Percentiles rank a stretch among this genome's conserved stretches.
phyloP scores from a whole-genome alignment of 2,888 invertebrate genomes.

The Cacoxenus indagator region DNA sequence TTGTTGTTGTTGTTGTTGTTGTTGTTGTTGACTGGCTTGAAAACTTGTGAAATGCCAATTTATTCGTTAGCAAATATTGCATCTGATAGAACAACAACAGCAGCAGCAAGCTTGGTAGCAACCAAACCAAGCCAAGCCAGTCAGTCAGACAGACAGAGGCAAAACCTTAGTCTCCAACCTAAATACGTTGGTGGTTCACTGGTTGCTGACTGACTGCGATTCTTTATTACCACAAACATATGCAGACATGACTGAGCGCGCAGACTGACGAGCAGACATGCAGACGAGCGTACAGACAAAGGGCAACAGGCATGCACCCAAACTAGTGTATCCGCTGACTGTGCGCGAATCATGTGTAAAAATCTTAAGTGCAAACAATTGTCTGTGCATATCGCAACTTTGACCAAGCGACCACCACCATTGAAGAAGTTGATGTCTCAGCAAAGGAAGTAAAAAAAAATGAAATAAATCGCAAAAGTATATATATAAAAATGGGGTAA shows the following conservation, averaged over 20 bases:
- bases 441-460: not conserved
- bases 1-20: not conserved
- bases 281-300: not conserved
- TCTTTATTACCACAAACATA: constrained; percentile 44
- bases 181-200: constrained; percentile 17
- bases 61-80: constrained; percentile 64
- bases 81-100: constrained; percentile 57
- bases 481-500: not conserved
- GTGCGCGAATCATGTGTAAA: constrained; percentile 70
- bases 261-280: not conserved
- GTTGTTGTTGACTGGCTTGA: not conserved
- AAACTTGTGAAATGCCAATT: constrained; percentile 64
- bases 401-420: constrained; percentile 66
- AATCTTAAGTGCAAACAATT: constrained; percentile 72
- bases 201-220: constrained; percentile 30
- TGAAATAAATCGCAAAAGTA: not conserved
- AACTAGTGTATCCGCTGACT: constrained; percentile 9
- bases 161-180: too few species aligned
- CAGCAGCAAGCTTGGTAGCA: constrained; percentile 15
- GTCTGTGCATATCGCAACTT: constrained; percentile 68
- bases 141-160: too few species aligned
- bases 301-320: not conserved
- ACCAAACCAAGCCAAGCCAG: too few species aligned
- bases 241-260: constrained; percentile 60
- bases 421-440: constrained; percentile 36